These are phyloP conservation scores for Tipula vernalis DNA, from an alignment of 2,888 invertebrate species.

Conservation along the genomic window DNA sequence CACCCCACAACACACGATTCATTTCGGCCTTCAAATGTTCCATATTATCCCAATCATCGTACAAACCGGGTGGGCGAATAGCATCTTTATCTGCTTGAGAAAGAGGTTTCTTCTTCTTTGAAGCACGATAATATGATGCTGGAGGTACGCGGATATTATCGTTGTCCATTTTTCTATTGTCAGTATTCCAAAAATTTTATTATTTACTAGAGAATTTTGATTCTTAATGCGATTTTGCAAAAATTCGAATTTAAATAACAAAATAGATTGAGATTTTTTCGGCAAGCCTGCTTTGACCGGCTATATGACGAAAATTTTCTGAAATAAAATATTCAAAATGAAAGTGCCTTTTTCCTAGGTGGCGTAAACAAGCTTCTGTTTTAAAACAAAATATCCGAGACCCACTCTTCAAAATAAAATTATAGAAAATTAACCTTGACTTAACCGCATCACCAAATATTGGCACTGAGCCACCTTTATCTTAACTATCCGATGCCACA, in stretches of 20 bases:
- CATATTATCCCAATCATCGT: neutral
- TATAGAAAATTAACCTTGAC: slow-evolving; percentile 20
- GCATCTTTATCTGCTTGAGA: neutral
- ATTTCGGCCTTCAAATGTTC: neutral
- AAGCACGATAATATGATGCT: no score
- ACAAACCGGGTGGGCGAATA: neutral
- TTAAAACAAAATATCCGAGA: no score
- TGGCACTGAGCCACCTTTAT: slow-evolving; percentile 76
- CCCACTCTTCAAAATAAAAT: no score
- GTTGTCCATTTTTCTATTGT: neutral
- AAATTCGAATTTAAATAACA: neutral
- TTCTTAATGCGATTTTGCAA: neutral
- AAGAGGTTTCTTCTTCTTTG: no score
- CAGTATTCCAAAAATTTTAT: neutral
- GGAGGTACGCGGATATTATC: neutral
- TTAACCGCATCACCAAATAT: slow-evolving; percentile 78
- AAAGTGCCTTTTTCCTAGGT: neutral
- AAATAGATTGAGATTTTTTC: neutral
- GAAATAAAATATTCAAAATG: no score
- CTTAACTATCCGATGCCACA: slow-evolving; percentile 75
- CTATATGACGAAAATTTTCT: neutral
- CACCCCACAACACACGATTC: neutral
- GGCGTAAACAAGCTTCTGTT: no score
- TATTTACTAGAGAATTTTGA: neutral
- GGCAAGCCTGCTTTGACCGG: neutral